phyloP scores from a whole-genome alignment of 2,888 invertebrate species.

The Machimus rusticus region DNA sequence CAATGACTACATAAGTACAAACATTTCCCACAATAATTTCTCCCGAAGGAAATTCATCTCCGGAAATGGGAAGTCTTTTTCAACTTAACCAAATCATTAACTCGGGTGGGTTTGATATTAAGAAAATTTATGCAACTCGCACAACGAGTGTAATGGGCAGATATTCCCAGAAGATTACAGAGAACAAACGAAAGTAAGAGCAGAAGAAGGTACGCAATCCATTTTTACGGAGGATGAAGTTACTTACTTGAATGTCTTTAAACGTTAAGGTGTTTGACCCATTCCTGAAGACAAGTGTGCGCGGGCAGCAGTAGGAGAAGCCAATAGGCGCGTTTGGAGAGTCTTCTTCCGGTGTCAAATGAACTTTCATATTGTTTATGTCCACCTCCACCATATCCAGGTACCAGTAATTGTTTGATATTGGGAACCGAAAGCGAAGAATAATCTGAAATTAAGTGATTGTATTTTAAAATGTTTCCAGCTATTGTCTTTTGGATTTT shows the following conservation, averaged over 20 bases:
- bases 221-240: not conserved
- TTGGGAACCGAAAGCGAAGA: conserved; percentile 37
- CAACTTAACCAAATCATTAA: not conserved
- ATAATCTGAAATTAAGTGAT: conserved; percentile 21
- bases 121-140: not conserved
- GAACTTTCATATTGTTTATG: conserved; percentile 53
- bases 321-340: conserved; percentile 66
- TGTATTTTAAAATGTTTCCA: not conserved
- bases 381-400: conserved; percentile 68
- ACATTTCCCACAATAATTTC: not conserved
- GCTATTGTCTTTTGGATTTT: not conserved
- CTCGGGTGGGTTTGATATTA: not conserved
- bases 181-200: not conserved
- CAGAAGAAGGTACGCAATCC: not conserved
- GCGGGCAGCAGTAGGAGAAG: conserved; percentile 67
- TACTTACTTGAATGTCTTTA: conserved; percentile 65
- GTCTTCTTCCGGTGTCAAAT: conserved; percentile 53
- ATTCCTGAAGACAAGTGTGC: conserved; percentile 64
- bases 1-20: not conserved
- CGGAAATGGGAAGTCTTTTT: not conserved
- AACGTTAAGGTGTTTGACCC: conserved; percentile 65
- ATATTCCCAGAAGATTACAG: conserved; percentile 15
- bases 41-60: not conserved
- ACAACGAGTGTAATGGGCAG: conserved; percentile 5
- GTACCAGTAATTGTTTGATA: conserved; percentile 65